These are phyloP conservation scores for Thaumatotibia leucotreta DNA, from an alignment of 1,140 invertebrate genomes.

Conservation along the genomic window DNA sequence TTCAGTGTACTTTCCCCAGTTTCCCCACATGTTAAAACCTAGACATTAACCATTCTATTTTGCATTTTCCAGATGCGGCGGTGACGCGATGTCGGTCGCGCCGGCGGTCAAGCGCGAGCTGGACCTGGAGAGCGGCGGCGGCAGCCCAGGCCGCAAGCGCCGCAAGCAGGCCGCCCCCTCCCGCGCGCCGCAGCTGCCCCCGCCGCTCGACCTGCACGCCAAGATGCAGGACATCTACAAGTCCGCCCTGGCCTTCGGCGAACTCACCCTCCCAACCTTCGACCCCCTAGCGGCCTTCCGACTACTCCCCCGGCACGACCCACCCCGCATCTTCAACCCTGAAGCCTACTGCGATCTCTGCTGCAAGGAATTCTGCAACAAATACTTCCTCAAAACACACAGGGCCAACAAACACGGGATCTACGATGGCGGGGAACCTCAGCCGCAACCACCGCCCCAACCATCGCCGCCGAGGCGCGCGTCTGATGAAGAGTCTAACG, in stretches of 20 bases:
- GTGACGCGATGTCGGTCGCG: conserved; percentile 74
- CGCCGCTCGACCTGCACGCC: conserved; percentile 66
- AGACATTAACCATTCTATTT: neutral
- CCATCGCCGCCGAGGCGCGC: conserved; percentile 65
- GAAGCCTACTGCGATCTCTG: conserved; percentile 98
- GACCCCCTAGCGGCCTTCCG: conserved; percentile 74
- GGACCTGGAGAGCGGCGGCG: conserved; percentile 53
- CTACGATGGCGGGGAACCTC: conserved; percentile 78
- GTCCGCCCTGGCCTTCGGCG: conserved; percentile 71
- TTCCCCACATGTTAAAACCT: too few species aligned
- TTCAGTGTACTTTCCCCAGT: too few species aligned
- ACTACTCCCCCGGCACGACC: conserved; percentile 79
- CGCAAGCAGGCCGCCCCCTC: conserved; percentile 69
- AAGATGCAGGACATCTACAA: conserved; percentile 76
- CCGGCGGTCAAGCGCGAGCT: conserved; percentile 71
- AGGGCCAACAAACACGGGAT: conserved; percentile 97
- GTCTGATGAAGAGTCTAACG: conserved; percentile 75
- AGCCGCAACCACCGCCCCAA: conserved; percentile 61
- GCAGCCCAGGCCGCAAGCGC: conserved; percentile 63
- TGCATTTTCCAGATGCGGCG: conserved; percentile 66
- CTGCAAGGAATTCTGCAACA: conserved; percentile 99
- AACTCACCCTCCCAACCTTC: conserved; percentile 65
- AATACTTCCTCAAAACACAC: conserved; percentile 99
- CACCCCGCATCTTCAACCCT: conserved; percentile 92
- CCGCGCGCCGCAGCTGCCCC: conserved; percentile 43